Conservation (phyloP, 1,140 invertebrate genomes). For the Heliconius melpomene region DNA sequence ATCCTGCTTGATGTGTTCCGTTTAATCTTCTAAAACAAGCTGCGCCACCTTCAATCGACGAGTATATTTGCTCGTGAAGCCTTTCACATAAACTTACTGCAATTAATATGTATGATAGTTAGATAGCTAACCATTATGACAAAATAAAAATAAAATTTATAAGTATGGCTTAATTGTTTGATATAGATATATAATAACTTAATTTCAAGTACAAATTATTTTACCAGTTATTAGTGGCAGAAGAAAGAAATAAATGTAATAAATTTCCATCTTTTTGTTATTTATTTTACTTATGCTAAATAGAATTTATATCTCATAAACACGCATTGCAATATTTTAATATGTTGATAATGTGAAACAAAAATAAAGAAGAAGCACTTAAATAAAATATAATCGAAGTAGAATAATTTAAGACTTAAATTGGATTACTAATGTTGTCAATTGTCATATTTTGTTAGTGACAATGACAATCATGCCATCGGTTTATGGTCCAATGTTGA, state of each 20-base stretch:
- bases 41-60: slow-evolving; percentile 85
- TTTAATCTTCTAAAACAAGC: slow-evolving; percentile 94
- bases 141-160: neutral
- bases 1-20: slow-evolving; percentile 96
- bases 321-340: neutral
- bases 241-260: slow-evolving; percentile 21
- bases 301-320: slow-evolving; percentile 2
- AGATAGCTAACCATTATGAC: neutral
- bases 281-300: neutral
- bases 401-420: neutral
- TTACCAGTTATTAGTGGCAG: slow-evolving; percentile 15
- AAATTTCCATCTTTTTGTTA: neutral
- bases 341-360: neutral
- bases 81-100: slow-evolving; percentile 74
- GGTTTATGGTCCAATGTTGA: neutral
- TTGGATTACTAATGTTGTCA: neutral
- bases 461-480: neutral
- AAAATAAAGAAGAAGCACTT: slow-evolving; percentile 8
- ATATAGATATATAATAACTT: neutral
- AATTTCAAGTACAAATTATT: neutral
- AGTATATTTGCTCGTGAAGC: slow-evolving; percentile 91
- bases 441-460: slow-evolving; percentile 6
- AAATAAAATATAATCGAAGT: neutral
- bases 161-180: neutral
- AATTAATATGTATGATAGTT: slow-evolving; percentile 1